Conservation (phyloP, 2,888 invertebrate genomes). For the Ditula angustiorana region DNA sequence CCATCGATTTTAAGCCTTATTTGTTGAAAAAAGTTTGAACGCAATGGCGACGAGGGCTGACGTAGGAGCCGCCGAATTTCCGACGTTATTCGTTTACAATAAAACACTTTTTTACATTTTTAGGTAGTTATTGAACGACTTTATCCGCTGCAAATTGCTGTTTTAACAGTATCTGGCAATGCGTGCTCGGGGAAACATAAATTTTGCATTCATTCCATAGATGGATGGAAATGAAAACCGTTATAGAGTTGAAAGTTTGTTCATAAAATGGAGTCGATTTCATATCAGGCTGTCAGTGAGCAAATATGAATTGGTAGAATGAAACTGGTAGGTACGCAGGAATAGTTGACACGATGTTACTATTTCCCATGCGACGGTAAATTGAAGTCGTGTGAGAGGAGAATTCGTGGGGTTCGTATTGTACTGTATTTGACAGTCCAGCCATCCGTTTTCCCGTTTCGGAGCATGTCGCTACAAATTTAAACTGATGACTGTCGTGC, state of each 20-base stretch:
- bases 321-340: not conserved
- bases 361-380: conserved; percentile 21
- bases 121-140: not conserved
- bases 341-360: conserved; percentile 23
- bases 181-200: conserved; percentile 25
- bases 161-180: conserved; percentile 28
- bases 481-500: conserved; percentile 36
- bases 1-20: not conserved
- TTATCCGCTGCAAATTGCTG: conserved; percentile 33
- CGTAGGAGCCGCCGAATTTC: not conserved
- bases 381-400: conserved; percentile 8
- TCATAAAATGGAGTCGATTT: conserved; percentile 12
- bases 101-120: conserved; percentile 6
- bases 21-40: not conserved
- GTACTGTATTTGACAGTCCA: conserved; percentile 19
- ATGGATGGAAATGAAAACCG: conserved; percentile 17
- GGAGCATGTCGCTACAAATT: conserved; percentile 26
- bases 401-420: conserved; percentile 5
- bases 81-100: not conserved
- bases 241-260: conserved; percentile 16
- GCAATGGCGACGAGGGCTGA: not conserved
- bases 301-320: conserved; percentile 17
- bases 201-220: conserved; percentile 16
- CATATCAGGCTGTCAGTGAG: conserved; percentile 4
- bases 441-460: conserved; percentile 27